phyloP scores from a whole-genome alignment of 2,797 vertebrate genomes.

The Myiotriccus ornatus region DNA sequence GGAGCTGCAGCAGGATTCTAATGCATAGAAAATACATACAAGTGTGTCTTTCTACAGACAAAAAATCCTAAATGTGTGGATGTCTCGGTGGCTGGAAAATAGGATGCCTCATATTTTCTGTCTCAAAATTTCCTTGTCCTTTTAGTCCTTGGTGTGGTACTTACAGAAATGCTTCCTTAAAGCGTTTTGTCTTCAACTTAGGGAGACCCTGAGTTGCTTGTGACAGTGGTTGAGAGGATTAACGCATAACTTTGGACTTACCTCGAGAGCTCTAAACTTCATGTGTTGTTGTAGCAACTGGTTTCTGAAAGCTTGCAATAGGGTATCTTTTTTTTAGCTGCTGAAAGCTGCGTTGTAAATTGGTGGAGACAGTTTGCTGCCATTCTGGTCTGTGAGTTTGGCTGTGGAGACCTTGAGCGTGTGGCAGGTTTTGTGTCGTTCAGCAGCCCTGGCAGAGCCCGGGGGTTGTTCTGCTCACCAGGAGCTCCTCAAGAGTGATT shows the following conservation, averaged over 20 bases:
- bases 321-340: neutral
- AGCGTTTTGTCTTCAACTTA: neutral
- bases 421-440: neutral
- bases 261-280: neutral
- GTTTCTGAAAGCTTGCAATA: neutral
- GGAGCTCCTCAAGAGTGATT: neutral
- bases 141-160: neutral
- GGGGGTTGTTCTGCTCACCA: neutral
- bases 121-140: neutral
- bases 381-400: neutral
- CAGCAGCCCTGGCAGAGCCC: neutral
- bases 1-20: neutral
- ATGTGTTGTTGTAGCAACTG: neutral
- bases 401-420: neutral
- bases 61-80: neutral
- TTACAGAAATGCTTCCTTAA: neutral
- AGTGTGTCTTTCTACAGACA: neutral
- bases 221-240: neutral
- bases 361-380: neutral
- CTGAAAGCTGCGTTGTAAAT: neutral
- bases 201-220: neutral
- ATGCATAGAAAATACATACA: neutral
- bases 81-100: neutral
- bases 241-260: neutral
- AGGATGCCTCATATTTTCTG: neutral